Percentiles rank a stretch among this genome's conserved stretches.
These are phyloP conservation scores for Orius insidiosus DNA, from an alignment of 1,140 invertebrate genomes.

Conservation along the genomic window DNA sequence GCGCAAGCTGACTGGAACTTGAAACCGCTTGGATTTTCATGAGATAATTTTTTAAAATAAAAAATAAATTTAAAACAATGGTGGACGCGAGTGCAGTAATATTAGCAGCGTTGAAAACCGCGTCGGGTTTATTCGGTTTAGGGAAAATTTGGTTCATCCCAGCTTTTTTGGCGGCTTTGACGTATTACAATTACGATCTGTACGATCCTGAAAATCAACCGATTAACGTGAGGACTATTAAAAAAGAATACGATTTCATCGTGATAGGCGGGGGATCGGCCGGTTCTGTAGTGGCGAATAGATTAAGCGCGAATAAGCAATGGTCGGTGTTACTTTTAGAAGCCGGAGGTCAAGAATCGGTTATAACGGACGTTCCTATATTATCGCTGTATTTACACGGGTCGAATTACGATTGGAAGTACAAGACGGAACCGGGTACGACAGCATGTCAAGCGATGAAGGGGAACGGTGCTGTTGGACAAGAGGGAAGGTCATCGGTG, in stretches of 20 bases:
- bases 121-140: slow-evolving; percentile 44
- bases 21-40: too few relatives aligned
- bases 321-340: slow-evolving; percentile 72
- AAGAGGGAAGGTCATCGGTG: slow-evolving; percentile 49
- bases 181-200: slow-evolving; percentile 70
- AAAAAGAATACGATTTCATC: slow-evolving; percentile 59
- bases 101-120: slow-evolving; percentile 42
- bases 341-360: slow-evolving; percentile 70
- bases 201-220: slow-evolving; percentile 71
- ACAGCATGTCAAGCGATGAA: slow-evolving; percentile 71
- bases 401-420: slow-evolving; percentile 60
- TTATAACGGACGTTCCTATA: slow-evolving; percentile 65
- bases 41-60: background rate
- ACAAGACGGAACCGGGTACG: slow-evolving; percentile 67
- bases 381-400: slow-evolving; percentile 73
- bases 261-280: slow-evolving; percentile 70
- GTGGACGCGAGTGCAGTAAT: slow-evolving; percentile 18
- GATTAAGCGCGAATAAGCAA: slow-evolving; percentile 57
- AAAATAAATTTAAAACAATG: slow-evolving; percentile 15
- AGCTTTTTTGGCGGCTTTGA: slow-evolving; percentile 55
- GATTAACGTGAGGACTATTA: slow-evolving; percentile 41
- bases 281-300: slow-evolving; percentile 67
- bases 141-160: slow-evolving; percentile 54
- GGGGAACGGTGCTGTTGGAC: slow-evolving; percentile 67
- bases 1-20: too few relatives aligned